Evolutionary conservation across 2,113 vertebrate species (phyloP).

Genomic region (Eulemur macaco): DNA sequence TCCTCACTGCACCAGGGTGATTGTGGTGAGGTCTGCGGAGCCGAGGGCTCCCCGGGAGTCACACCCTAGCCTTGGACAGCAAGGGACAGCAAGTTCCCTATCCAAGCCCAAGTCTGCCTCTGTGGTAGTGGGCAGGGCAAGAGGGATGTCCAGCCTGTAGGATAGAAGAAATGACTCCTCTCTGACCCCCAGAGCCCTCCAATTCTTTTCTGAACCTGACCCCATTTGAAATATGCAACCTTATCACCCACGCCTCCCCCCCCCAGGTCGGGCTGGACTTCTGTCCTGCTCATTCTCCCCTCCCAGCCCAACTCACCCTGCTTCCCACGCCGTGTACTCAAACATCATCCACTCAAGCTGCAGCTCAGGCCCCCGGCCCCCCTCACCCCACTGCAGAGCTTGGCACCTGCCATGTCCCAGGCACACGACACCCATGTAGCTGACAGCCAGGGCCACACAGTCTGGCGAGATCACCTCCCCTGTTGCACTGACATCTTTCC

Average conservation of each 20-base stretch:
- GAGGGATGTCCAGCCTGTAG: neutral
- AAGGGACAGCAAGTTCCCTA: neutral
- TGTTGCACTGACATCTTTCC: neutral
- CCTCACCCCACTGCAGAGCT: neutral
- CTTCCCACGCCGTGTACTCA: fast-evolving
- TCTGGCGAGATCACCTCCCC: fast-evolving
- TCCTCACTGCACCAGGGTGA: fast-evolving
- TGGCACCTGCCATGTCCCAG: neutral
- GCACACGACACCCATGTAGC: fast-evolving
- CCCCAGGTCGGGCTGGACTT: neutral
- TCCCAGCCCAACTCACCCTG: neutral
- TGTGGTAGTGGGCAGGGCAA: too few relatives aligned
- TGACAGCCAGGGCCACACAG: fast-evolving
- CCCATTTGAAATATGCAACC: neutral
- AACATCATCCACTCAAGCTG: neutral
- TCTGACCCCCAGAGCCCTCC: neutral
- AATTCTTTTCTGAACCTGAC: neutral
- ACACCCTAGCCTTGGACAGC: neutral
- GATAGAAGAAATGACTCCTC: neutral
- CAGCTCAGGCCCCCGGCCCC: neutral
- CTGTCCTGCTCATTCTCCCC: neutral
- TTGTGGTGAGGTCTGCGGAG: neutral
- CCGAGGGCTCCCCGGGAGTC: neutral
- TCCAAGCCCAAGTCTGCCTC: neutral
- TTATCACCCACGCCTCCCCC: neutral